Percentiles rank a stretch among this genome's conserved stretches.
Evolutionary conservation across 2,888 invertebrate species (phyloP).

Genomic region (Melipona bicolor): DNA sequence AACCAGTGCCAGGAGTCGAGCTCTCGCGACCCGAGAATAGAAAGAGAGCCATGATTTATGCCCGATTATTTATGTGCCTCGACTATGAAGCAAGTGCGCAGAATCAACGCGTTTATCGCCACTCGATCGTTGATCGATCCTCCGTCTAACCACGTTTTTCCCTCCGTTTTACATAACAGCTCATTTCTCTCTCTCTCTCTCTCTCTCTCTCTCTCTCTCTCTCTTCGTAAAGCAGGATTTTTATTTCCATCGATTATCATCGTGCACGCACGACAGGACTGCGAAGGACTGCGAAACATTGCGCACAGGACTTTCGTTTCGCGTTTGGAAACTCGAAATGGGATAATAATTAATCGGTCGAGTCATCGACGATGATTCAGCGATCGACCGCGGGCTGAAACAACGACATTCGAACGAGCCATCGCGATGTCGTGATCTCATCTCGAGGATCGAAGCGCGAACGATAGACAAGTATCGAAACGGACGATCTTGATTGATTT

Average conservation of each 20-base stretch:
- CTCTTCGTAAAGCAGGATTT: conserved; percentile 1
- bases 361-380: conserved; percentile 48
- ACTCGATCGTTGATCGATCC: conserved; percentile 63
- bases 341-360: conserved; percentile 54
- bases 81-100: conserved; percentile 46
- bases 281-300: background rate
- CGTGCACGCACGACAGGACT: background rate
- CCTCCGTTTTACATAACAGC: conserved; percentile 44
- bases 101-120: conserved; percentile 60
- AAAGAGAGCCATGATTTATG: conserved; percentile 60
- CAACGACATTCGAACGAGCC: conserved; percentile 4
- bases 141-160: conserved; percentile 50
- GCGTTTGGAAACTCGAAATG: conserved; percentile 32
- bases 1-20: background rate
- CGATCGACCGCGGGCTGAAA: background rate
- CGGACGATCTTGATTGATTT: background rate
- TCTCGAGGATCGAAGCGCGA: background rate
- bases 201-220: background rate
- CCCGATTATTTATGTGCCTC: conserved; percentile 57
- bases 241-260: conserved; percentile 27
- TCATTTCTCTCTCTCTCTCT: conserved; percentile 8
- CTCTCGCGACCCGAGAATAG: conserved; percentile 39
- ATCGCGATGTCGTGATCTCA: background rate
- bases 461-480: background rate
- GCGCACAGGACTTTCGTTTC: background rate